Percentiles rank a stretch among this genome's conserved stretches.
phyloP scores from a whole-genome alignment of 2,888 invertebrate species.

The Hirtodrosophila histrioides region DNA sequence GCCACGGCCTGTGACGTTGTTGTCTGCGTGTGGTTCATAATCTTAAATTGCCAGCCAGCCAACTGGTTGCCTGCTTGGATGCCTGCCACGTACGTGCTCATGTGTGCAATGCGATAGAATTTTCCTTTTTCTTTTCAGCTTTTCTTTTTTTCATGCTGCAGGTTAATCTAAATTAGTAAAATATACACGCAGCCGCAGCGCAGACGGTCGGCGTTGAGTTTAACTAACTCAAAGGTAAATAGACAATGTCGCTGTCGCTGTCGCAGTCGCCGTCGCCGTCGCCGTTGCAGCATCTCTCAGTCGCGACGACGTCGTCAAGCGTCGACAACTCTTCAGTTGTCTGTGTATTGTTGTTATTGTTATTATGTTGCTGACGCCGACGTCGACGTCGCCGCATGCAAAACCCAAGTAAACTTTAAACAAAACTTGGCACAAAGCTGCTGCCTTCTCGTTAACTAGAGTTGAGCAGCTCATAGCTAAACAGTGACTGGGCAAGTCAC shows the following conservation, averaged over 20 bases:
- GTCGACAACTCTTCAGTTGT: constrained; percentile 72
- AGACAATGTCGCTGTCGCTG: constrained; percentile 51
- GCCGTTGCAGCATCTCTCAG: constrained; percentile 30
- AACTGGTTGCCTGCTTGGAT: constrained; percentile 32
- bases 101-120: constrained; percentile 78
- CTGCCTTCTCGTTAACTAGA: constrained; percentile 13
- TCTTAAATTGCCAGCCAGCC: constrained; percentile 70
- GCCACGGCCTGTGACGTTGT: constrained; percentile 14
- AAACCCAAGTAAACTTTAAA: constrained; percentile 70
- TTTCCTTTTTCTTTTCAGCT: constrained; percentile 26
- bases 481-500: constrained; percentile 25
- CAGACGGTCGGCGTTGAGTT: constrained; percentile 47
- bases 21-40: constrained; percentile 75
- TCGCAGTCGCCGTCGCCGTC: neutral
- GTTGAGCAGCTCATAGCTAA: constrained; percentile 14
- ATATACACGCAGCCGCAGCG: constrained; percentile 64
- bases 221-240: constrained; percentile 78
- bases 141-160: constrained; percentile 56
- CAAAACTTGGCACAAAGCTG: constrained; percentile 72
- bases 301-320: constrained; percentile 63
- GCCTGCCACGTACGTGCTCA: constrained; percentile 67
- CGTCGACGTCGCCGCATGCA: constrained; percentile 45
- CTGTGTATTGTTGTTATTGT: constrained; percentile 23
- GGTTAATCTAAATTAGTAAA: constrained; percentile 82
- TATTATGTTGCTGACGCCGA: constrained; percentile 16